Base-by-base conservation (phyloP, 2,888 invertebrate genomes). In the Drosophila anomelani region DNA sequence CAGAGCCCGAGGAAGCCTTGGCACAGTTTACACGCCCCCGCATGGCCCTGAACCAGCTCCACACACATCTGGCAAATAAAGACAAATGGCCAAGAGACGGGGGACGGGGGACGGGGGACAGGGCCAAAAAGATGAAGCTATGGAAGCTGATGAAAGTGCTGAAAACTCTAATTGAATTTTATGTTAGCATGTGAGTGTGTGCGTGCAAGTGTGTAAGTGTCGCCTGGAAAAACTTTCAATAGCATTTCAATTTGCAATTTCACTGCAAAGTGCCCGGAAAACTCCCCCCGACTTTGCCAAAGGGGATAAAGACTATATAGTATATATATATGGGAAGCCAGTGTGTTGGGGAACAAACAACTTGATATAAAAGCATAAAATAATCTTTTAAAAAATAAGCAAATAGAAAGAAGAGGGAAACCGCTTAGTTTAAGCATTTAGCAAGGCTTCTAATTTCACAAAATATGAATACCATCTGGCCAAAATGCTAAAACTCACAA, bases 111-210 rank as follows among this genome's bases (percentile, higher is more conserved):
- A 29, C 29, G 1, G 12, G 20, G 12, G 5, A 1, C 12, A 9
- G 49, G 12, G 26, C 26, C 9, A 12, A 10, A 6, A 12, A 32
- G 53, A 43, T 63, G 68, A 71, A 63, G 51, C 51, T 66, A 23
- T 44, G 20, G 20, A 20, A 62, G 54, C 81, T 78, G 87, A 76
- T 81, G 81, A 86, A 75, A 72, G 71, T 67, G 77, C 75, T 73
- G 59, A 73, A 62, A 79, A 79, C 80, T 85, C 78, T 87, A 84
- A 84, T 84, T 84, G 88, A 84, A 85, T 84, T 76, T 76, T 63
- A 70, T 67, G 56, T 29, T 49, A 47, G 46, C 68, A 34, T 53
- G 43, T 54, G 32, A 44, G 53, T 55, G 43, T 36, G 32, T 44
- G 47, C 34, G 17, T 57, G 32, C 51, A 56, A 4, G 41, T 56